Evolutionary conservation across 64 coral and sea anemone species (phyloP), one percentile per base, ranked within the genome.

Genomic region (Pachyseris speciosa): DNA sequence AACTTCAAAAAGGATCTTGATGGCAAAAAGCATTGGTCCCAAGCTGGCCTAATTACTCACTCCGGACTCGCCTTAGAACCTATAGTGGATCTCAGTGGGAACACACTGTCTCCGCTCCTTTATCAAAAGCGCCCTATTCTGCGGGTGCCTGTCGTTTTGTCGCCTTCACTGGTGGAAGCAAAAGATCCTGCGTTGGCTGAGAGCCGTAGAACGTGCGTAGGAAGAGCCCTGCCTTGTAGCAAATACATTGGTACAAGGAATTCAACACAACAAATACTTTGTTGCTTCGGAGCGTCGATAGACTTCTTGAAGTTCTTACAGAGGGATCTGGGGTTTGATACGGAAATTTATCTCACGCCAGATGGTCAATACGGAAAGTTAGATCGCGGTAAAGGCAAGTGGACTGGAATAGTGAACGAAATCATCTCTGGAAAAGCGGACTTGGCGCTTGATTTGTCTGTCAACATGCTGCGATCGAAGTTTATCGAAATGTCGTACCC

Each of bases 261-360:
- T 81, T 81, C 36, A 4, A 81, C 51, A 24, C 19, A n/a, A 20
- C 7, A 32, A 24, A 61, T 81, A 13, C 67, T 52, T 5, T 91
- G 89, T 19, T 91, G 89, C 20, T 69, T 74, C 17, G 89, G 89
- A 28, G 68, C 89, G 15, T 50, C 61, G 5, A 91, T 91, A 83
- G 89, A 91, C 58, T 83, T 91, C 74, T 44, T 91, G 28, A 84
- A 55, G 11, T 64, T 84, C 26, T 36, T 91, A 9, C 64, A 84
- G 74, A 91, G 45, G 45, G 89, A 91, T 38, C 79, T 91, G 27
- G 34, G 53, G 1, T 91, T 91, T 37, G 43, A 84, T 28, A 50
- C 89, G 37, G 41, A 61, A 22, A 91, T 91, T 60, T 91, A 91
- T 25, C n/a, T 91, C n/a, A 64, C 39, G 13, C 67, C 67, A 2